Evolutionary conservation across 2,797 vertebrate genomes (phyloP).

Genomic region (Coregonus ussuriensis): DNA sequence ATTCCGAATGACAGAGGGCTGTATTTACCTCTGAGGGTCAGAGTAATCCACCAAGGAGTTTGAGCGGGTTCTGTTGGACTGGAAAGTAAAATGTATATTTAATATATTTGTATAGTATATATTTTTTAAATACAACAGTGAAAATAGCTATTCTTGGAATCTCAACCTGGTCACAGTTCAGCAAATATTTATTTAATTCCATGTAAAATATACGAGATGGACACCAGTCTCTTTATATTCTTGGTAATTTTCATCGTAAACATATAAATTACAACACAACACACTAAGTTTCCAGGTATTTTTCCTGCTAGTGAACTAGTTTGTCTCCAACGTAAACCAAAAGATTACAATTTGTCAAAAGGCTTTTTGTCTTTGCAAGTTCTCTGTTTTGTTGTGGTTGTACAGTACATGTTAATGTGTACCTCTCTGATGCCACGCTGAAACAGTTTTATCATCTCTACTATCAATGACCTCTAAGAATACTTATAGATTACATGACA

Average conservation of each 20-base stretch:
- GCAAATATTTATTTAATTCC: background rate
- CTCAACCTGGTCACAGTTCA: constrained; percentile 5
- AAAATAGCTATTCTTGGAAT: background rate
- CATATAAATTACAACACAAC: background rate
- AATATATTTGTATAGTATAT: constrained; percentile 43
- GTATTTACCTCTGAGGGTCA: constrained; percentile 87
- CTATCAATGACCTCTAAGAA: background rate
- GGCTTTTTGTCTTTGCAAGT: constrained; percentile 26
- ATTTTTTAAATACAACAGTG: constrained; percentile 35
- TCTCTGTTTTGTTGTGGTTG: constrained; percentile 12
- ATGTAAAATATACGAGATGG: background rate
- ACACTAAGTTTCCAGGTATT: background rate
- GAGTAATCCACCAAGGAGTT: constrained; percentile 81
- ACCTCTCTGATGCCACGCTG: background rate
- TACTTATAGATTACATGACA: background rate
- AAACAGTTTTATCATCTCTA: background rate
- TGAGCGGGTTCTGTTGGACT: constrained; percentile 76
- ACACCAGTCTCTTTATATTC: background rate
- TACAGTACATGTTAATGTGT: background rate
- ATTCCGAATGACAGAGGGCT: background rate
- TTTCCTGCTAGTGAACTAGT: constrained; percentile 1
- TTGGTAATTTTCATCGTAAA: background rate
- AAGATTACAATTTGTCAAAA: constrained; percentile 45
- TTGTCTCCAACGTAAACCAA: constrained; percentile 31
- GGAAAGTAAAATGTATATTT: constrained; percentile 61